Evolutionary conservation across 2,888 invertebrate genomes (phyloP), one percentile per base, ranked within the genome.

Genomic region (Dorcus parallelipipedus): DNA sequence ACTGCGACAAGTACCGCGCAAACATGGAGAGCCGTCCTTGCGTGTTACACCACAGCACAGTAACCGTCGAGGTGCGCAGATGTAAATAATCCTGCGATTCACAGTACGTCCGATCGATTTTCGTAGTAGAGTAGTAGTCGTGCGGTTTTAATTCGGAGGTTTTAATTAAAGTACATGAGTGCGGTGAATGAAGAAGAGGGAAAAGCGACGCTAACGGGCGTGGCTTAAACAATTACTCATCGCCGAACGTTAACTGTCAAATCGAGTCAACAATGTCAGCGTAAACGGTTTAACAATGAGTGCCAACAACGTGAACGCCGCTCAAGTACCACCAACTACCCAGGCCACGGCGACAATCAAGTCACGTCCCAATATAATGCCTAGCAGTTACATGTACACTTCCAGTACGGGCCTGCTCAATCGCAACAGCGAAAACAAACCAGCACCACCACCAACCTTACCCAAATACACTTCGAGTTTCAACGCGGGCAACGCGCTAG

Each of bases 391-490:
- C 75, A 82, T 84, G 69, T 85, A 85, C 73, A 85, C 85, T 33
- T 84, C 85, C 60, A 85, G 82, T 68, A 84, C 84, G 60, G 84
- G 84, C 41, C 75, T 86, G 67, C 79, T 86, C 56, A 85, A 85
- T 49, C 80, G 85, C 57, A 83, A 71, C 33, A 72, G 74, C 60
- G 77, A 77, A 67, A 77, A 86, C 64, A 81, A 87, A 68, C 89
- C 89, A 55, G 87, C 87, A 68, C 90, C 90, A 67, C 90, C 90
- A 60, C 90, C 91, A 54, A 89, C 90, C 52, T 79, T 90, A 69
- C 90, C 90, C 41, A 90, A 90, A 76, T 90, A 90, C 76, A 89
- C 90, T 70, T 86, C 88, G 57, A 89, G 89, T 66, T 89, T 89
- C 75, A 88, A 87, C 73, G 88, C 89, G 60, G 88, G 88, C 50